Percentiles rank a stretch among this genome's conserved stretches.
phyloP scores from a whole-genome alignment of 2,888 invertebrate species.

The Artemia sinica region DNA sequence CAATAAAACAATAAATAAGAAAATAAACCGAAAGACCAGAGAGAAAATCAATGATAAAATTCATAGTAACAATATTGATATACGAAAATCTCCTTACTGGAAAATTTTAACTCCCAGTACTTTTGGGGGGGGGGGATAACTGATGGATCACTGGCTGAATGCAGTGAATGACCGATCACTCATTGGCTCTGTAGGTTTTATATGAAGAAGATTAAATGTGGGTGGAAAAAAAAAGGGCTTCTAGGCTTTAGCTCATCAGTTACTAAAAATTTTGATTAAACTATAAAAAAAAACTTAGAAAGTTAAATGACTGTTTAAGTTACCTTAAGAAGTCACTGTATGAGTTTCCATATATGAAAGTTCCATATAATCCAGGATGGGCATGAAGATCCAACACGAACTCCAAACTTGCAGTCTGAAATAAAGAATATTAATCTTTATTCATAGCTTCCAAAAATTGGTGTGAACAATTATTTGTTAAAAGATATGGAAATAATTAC shows the following conservation, averaged over 20 bases:
- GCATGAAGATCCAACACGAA: conserved; percentile 89
- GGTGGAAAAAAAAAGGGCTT: not conserved
- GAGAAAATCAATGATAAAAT: too few species aligned
- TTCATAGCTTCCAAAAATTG: not conserved
- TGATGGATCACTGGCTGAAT: too few species aligned
- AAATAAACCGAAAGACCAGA: too few species aligned
- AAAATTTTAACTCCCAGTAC: too few species aligned
- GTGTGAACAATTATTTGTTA: not conserved
- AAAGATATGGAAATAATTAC: too few species aligned
- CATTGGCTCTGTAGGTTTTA: too few species aligned
- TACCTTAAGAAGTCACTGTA: conserved; percentile 79
- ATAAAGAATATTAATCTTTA: conserved; percentile 26
- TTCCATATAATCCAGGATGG: conserved; percentile 74
- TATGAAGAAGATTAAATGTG: not conserved
- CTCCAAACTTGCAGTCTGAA: conserved; percentile 54
- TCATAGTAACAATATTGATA: too few species aligned
- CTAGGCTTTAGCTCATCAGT: too few species aligned
- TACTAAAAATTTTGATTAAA: not conserved
- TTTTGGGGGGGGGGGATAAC: too few species aligned
- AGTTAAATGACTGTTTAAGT: conserved; percentile 19
- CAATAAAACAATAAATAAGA: too few species aligned
- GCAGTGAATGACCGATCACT: too few species aligned
- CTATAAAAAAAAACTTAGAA: not conserved
- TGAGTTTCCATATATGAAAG: conserved; percentile 85
- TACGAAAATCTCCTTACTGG: too few species aligned